Base-by-base conservation (phyloP, 1,140 invertebrate species). In the Drosophila kikkawai region DNA sequence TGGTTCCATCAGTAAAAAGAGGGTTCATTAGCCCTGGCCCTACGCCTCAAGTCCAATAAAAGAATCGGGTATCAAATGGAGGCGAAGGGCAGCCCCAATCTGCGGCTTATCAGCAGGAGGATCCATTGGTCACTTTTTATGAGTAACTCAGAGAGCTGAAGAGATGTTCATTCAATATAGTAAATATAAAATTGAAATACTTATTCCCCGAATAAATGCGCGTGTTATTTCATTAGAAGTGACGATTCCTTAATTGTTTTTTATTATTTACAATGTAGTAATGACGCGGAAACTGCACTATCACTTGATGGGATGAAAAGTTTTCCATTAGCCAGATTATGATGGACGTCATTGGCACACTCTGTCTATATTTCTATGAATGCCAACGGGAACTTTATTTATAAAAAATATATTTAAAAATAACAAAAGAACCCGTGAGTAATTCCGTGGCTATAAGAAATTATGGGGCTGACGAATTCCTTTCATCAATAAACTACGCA, bases 21-120 rank as follows among this genome's bases (percentile, higher is more conserved):
- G 65, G 71, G 77, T 77, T 87, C 83, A 88, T 80, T 77, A 59
- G 80, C 68, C 84, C 70, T 78, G 80, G 65, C 82, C 64, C 58
- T 75, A 13, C 12, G 64, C 41, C 66, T 57, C 37, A 63, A 29
- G 64, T 74, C 47, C 29, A 29, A 17, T 17, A 42, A 12, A 47
- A 61, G 44, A 47, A 67, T 50, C 8, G 36, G 44, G 37, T 53
- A 50, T 61, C 11, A 56, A 44, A 39, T 17, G 50, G 32, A 64
- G 53, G 42, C 51, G 55, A 81, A 82, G 67, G 77, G 58, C 63
- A 63, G 41, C 26, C 55, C 47, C 55, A 75, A 70, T 59, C 47
- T 34, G n/a, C 1, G 53, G 64, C 73, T 73, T 59, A 70, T 70
- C 67, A 37, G 22, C n/a, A 12, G 9, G 61, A 67, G 37, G 22